Evolutionary conservation across 2,888 invertebrate genomes (phyloP), one percentile per base, ranked within the genome.

Genomic region (Limenitis camilla): DNA sequence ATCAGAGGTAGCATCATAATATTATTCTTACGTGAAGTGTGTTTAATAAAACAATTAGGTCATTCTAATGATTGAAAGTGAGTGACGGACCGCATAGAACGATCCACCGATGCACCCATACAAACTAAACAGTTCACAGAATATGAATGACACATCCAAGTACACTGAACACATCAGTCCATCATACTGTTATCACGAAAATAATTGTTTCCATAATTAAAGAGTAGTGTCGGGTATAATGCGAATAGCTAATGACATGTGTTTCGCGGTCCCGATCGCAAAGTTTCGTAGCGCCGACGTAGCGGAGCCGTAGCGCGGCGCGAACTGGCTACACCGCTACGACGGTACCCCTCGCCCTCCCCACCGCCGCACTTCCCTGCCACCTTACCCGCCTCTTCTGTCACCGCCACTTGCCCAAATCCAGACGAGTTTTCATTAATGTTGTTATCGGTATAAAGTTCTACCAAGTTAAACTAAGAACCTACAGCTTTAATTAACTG

Each of bases 361-460:
- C n/a, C n/a, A n/a, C n/a, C n/a, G n/a, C n/a, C n/a, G n/a, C n/a
- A n/a, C n/a, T 68, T 76, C 81, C 81, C 78, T 71, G 69, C 62
- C 68, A 63, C 65, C 74, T 63, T 58, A 19, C 67, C 72, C 61
- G 57, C 67, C 66, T 64, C 73, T 79, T 69, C 73, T 78, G 77
- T 80, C 81, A 76, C 76, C 74, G 75, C 76, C 78, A 77, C 76
- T 75, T 72, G 69, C 79, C 79, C 76, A 81, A 86, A 84, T 81
- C 80, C 76, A 79, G 75, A 72, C 75, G 75, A 83, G 77, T 83
- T 85, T 81, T 83, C 85, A 86, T 86, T 83, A 85, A 85, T 82
- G 79, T 77, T 83, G 82, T 85, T 84, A 85, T 85, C 81, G 76
- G 76, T 82, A 74, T 78, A 82, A 85, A 86, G 74, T 85, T 85